Percentiles rank a stretch among this genome's conserved stretches.
Evolutionary conservation across 1,140 invertebrate species (phyloP).

Genomic region (Nephila pilipes): DNA sequence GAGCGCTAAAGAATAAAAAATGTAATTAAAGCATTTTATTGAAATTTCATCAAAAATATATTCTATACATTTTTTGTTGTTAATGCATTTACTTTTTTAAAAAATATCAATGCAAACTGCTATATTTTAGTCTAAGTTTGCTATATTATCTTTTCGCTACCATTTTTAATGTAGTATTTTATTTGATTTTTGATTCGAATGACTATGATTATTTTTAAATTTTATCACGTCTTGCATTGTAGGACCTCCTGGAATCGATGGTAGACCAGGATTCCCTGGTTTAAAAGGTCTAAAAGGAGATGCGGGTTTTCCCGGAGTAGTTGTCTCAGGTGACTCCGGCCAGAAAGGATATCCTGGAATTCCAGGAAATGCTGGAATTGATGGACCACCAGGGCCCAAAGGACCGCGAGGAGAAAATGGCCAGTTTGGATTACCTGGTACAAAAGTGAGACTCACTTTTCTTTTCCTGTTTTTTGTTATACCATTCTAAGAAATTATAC

Average conservation of each 20-base stretch:
- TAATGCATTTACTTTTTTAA: too few relatives aligned
- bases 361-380: constrained; percentile 43
- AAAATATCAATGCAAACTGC: too few relatives aligned
- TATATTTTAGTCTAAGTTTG: too few relatives aligned
- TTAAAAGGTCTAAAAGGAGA: constrained; percentile 49
- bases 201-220: background rate
- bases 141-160: too few relatives aligned
- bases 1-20: too few relatives aligned
- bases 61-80: too few relatives aligned
- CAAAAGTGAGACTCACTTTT: constrained; percentile 40
- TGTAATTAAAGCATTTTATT: too few relatives aligned
- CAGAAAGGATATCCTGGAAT: constrained; percentile 63
- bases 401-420: constrained; percentile 59
- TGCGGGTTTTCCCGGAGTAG: constrained; percentile 45
- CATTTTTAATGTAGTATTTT: too few relatives aligned
- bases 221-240: background rate
- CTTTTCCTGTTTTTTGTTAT: background rate
- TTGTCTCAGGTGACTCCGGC: constrained; percentile 10
- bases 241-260: constrained; percentile 55
- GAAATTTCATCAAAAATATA: too few relatives aligned
- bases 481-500: too few relatives aligned
- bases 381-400: constrained; percentile 63
- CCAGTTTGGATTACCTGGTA: constrained; percentile 61
- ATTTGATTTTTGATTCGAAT: too few relatives aligned
- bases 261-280: constrained; percentile 45